Conservation (phyloP, 2,797 vertebrate species). For the Labroides dimidiatus region DNA sequence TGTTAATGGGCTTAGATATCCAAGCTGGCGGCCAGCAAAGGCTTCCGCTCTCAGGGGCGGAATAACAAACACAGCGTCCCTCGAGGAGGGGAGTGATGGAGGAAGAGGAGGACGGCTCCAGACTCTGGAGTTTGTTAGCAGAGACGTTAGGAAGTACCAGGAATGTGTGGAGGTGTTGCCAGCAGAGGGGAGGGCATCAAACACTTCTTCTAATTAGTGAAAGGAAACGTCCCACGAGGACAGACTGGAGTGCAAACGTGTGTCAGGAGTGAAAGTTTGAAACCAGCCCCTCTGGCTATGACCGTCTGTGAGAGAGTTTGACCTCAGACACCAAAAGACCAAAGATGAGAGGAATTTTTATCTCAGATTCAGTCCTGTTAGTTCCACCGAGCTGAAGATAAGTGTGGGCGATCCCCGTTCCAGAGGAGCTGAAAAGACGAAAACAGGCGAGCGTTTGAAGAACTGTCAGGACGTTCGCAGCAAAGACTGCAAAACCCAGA, state of each 20-base stretch:
- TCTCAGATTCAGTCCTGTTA: too few species aligned
- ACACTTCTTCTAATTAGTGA: conserved; percentile 5
- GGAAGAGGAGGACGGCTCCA: conserved; percentile 10
- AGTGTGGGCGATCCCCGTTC: too few species aligned
- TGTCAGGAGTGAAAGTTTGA: neutral
- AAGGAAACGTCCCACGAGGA: neutral
- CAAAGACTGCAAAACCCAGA: too few species aligned
- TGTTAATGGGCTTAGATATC: conserved; percentile 82
- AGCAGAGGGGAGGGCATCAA: neutral
- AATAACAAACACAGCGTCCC: conserved; percentile 55
- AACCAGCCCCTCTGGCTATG: neutral
- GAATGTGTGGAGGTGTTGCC: conserved; percentile 3
- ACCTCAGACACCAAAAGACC: too few species aligned
- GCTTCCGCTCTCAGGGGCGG: conserved; percentile 49
- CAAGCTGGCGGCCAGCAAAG: conserved; percentile 67
- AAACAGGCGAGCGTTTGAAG: too few species aligned
- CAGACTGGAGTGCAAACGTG: neutral
- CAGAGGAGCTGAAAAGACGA: too few species aligned
- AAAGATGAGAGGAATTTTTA: too few species aligned
- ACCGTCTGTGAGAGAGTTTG: neutral
- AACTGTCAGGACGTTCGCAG: too few species aligned
- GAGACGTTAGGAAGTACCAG: neutral
- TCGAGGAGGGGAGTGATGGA: conserved; percentile 7
- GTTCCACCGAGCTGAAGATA: too few species aligned
- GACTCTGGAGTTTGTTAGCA: conserved; percentile 18